Conservation (phyloP, 2,113 vertebrate species). For the Poicephalus meyeri region DNA sequence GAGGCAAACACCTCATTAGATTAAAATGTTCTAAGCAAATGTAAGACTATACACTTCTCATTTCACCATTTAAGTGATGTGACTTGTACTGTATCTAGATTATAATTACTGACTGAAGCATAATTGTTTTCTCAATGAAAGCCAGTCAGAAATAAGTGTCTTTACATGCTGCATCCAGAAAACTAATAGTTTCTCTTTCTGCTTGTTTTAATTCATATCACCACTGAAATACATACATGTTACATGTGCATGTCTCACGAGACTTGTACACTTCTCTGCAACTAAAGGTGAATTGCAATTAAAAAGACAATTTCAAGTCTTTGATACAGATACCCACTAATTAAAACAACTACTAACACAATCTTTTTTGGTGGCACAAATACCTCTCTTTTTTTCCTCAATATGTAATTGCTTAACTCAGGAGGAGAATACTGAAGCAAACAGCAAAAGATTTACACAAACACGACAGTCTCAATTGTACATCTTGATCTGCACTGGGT, state of each 20-base stretch:
- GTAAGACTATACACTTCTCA: background rate
- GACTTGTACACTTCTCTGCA: background rate
- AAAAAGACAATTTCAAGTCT: background rate
- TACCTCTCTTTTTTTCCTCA: background rate
- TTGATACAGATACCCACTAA: background rate
- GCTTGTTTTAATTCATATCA: background rate
- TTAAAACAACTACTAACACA: background rate
- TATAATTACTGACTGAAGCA: background rate
- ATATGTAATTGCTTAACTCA: background rate
- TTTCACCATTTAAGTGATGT: background rate
- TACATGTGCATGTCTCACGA: accelerated
- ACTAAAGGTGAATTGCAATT: background rate
- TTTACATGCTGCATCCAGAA: background rate
- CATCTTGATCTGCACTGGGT: background rate
- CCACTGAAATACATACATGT: background rate
- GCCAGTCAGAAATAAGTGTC: background rate
- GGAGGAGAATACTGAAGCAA: background rate
- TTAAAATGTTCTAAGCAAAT: conserved; percentile 21
- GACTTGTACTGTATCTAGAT: background rate
- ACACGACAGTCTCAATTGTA: background rate
- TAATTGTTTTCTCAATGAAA: background rate
- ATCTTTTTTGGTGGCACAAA: background rate
- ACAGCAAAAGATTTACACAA: background rate
- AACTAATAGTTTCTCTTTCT: background rate
- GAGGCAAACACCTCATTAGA: background rate